A percentile compares a stretch with the other conserved stretches of the same genome.
Conservation (phyloP, 2,113 vertebrate species). For the Nerophis lumbriciformis region DNA sequence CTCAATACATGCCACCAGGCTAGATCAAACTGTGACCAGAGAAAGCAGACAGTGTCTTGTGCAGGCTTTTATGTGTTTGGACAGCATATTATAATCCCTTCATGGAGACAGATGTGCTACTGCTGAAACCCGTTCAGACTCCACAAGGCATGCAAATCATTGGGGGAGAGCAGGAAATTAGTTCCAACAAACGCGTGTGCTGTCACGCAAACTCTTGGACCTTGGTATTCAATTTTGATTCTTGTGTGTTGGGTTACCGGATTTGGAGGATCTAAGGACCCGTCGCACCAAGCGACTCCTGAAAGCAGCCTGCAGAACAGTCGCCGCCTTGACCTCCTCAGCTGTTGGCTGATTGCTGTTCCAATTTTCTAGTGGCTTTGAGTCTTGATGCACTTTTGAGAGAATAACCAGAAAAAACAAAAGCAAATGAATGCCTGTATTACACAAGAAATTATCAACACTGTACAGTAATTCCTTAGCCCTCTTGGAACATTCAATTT, state of each 20-base stretch:
- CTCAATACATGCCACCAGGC: constrained; percentile 26
- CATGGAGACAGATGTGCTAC: constrained; percentile 13
- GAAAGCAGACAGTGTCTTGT: constrained; percentile 14
- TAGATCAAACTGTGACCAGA: constrained; percentile 26
- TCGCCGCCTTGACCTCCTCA: constrained; percentile 63
- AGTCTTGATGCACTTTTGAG: constrained; percentile 18
- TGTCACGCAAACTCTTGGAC: neutral
- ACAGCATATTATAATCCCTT: constrained; percentile 9
- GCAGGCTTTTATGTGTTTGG: constrained; percentile 4
- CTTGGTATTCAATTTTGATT: neutral
- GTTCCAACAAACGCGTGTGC: neutral
- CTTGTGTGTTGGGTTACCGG: constrained; percentile 35
- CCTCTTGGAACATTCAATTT: neutral
- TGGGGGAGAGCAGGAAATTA: neutral
- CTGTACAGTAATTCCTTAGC: neutral
- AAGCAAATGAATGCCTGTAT: neutral
- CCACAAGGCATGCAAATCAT: neutral
- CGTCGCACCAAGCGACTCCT: constrained; percentile 55
- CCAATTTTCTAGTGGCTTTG: constrained; percentile 48
- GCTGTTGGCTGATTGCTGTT: constrained; percentile 55
- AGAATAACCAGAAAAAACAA: constrained; percentile 5
- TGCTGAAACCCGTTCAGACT: neutral
- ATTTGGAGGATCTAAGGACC: constrained; percentile 45
- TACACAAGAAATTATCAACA: neutral
- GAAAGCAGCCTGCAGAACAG: constrained; percentile 69